Evolutionary conservation across 2,888 invertebrate genomes (phyloP).

Genomic region (Galerucella calmariensis): DNA sequence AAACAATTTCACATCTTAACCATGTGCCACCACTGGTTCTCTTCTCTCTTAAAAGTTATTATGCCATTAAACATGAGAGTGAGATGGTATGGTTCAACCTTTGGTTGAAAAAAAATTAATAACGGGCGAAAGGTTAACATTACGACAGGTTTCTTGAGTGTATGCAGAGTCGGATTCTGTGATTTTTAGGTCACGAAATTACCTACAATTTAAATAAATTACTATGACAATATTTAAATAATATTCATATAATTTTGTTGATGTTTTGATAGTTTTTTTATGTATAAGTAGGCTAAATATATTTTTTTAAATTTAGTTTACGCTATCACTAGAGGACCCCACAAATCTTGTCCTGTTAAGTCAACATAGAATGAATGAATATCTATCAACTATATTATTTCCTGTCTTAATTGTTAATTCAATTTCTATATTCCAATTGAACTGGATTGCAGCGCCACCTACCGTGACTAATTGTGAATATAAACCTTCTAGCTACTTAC

Average conservation of each 20-base stretch:
- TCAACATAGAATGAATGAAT: too few species aligned
- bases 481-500: too few species aligned
- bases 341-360: too few species aligned
- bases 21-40: conserved; percentile 4
- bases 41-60: conserved; percentile 26
- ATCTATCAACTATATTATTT: too few species aligned
- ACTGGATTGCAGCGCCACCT: too few species aligned
- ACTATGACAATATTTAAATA: conserved; percentile 1
- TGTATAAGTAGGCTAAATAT: neutral
- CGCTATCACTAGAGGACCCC: too few species aligned
- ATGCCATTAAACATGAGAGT: conserved; percentile 38
- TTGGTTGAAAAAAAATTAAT: conserved; percentile 40
- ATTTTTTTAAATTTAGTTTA: too few species aligned
- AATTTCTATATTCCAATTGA: too few species aligned
- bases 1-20: too few species aligned
- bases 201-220: neutral
- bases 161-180: conserved; percentile 18
- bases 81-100: conserved; percentile 43
- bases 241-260: neutral
- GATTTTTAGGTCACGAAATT: conserved; percentile 11
- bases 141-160: conserved; percentile 44
- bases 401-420: too few species aligned
- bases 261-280: neutral
- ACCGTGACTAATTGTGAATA: too few species aligned
- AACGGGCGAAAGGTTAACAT: conserved; percentile 47